Base-by-base conservation (phyloP, 2,113 vertebrate genomes). In the Microtus richardsoni region DNA sequence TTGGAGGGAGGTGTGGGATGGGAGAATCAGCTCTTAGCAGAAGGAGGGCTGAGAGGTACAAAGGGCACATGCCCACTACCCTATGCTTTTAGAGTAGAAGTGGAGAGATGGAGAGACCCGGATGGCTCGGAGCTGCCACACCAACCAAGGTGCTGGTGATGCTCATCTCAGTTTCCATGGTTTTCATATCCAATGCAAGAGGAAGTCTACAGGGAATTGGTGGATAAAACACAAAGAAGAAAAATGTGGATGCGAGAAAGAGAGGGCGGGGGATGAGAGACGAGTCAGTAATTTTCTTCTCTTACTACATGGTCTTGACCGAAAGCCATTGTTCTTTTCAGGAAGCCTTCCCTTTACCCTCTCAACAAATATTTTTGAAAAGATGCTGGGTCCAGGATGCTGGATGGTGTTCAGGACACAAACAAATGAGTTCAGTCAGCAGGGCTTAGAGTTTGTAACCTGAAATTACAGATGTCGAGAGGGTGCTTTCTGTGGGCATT, bases 301-400 rank as follows among this genome's bases (percentile, higher is more conserved):
- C 11, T 39, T 68, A 79, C 73, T 83, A 28, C 12, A 30, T 88
- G 7, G 2, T 94, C 41, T 91, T 86, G 4, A 66, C 24, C 64
- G 24, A 17, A 90, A 82, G 85, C n/a, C 21, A 71, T 26, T 60
- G 17, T 82, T 14, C 36, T 66, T 66, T 22, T 82, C 21, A 89
- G 41, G 41, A 90, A 96, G 26, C 22, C 39, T 19, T 24, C 10
- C 22, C 44, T 79, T 80, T 91, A 44, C 88, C 80, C 21, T 84
- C 54, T 79, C 26, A 44, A 33, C 7, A 68, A 52, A 16, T 58
- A 71, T 41, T 75, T 93, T 1, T 16, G 0, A 94, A 44, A n/a
- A 28, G 24, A 41, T 75, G 1, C 28, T 90, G 36, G 78, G 28
- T 70, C 4, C 21, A 28, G 54, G n/a, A 3, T 21, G 39, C n/a